phyloP scores from a whole-genome alignment of 1,140 invertebrate species.

The Brachionus calyciflorus region DNA sequence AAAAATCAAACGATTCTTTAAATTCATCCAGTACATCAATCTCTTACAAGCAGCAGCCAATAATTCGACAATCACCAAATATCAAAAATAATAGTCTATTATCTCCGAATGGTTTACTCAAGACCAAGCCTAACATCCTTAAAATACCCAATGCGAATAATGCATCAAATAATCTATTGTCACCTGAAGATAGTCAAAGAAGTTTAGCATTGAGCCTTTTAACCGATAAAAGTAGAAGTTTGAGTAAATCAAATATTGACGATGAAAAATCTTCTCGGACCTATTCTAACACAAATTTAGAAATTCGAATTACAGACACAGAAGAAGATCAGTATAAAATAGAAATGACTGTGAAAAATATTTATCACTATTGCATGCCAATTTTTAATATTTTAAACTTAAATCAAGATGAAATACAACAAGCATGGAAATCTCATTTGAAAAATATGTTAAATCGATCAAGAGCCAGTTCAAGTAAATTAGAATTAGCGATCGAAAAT shows the following conservation, averaged over 20 bases:
- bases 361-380: not conserved
- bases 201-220: not conserved
- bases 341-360: not conserved
- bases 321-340: not conserved
- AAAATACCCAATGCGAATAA: not conserved
- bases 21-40: not conserved
- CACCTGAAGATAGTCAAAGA: not conserved
- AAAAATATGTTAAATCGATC: constrained; percentile 18
- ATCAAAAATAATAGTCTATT: not conserved
- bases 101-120: not conserved
- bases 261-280: not conserved
- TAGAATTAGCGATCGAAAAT: not conserved
- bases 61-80: not conserved
- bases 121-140: not conserved
- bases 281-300: not conserved
- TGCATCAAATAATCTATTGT: not conserved
- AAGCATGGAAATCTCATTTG: not conserved
- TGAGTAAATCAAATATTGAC: not conserved
- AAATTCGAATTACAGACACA: not conserved
- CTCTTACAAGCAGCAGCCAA: not conserved
- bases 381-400: not conserved
- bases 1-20: not conserved
- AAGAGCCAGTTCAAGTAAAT: not conserved
- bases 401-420: constrained; percentile 23
- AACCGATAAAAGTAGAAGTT: not conserved